These are phyloP conservation scores for Cyprinodon diabolis DNA, from an alignment of 2,797 vertebrate species.

Conservation along the genomic window DNA sequence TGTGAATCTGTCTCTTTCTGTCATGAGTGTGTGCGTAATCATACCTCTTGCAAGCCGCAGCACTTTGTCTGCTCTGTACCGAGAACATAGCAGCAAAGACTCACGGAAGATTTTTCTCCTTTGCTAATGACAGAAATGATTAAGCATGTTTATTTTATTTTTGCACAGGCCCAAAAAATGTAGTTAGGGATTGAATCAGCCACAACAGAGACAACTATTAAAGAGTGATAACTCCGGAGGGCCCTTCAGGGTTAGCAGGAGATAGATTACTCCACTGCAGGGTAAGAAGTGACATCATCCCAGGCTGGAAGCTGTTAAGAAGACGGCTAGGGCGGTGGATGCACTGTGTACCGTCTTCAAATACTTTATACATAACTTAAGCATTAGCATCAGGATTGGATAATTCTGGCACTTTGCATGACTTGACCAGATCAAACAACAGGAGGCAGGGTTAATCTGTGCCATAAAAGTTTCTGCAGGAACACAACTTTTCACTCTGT, in stretches of 20 bases:
- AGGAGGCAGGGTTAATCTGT: slow-evolving; percentile 69
- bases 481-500: slow-evolving; percentile 49
- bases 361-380: slow-evolving; percentile 42
- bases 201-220: slow-evolving; percentile 72
- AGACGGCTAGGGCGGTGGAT: slow-evolving; percentile 37
- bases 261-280: slow-evolving; percentile 76
- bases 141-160: slow-evolving; percentile 69
- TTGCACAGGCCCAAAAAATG: slow-evolving; percentile 56
- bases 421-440: slow-evolving; percentile 71
- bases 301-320: slow-evolving; percentile 71
- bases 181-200: slow-evolving; percentile 73
- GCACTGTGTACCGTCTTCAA: slow-evolving; percentile 53
- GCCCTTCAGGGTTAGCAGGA: slow-evolving; percentile 72
- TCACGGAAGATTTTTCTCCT: slow-evolving; percentile 48
- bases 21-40: slow-evolving; percentile 51
- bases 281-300: slow-evolving; percentile 79
- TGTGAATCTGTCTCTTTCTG: slow-evolving; percentile 28
- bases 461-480: slow-evolving; percentile 52
- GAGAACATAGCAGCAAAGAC: slow-evolving; percentile 54
- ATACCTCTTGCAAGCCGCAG: slow-evolving; percentile 55
- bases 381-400: slow-evolving; percentile 42
- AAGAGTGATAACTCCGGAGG: slow-evolving; percentile 75
- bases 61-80: slow-evolving; percentile 56
- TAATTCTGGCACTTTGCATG: slow-evolving; percentile 57
- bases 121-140: slow-evolving; percentile 64